A percentile compares a stretch with the other conserved stretches of the same genome.
Evolutionary conservation across 2,888 invertebrate species (phyloP).

Genomic region (Unio pictorum): DNA sequence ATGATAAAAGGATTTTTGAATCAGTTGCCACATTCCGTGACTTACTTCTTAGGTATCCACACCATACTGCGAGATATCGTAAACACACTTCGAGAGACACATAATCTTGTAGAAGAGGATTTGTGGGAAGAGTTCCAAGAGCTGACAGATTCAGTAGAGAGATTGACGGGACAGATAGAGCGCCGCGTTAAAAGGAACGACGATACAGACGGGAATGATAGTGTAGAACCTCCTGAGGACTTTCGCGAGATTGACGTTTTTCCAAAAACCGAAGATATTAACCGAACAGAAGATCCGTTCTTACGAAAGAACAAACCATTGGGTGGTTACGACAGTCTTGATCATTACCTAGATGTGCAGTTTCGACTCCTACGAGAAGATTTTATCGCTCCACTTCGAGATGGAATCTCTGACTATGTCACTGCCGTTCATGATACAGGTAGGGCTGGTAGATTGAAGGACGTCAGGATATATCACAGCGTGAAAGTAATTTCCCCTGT

Average conservation of each 20-base stretch:
- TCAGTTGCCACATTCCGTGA: slow-evolving; percentile 22
- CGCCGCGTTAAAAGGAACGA: too few species aligned
- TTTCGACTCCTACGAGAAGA: slow-evolving; percentile 86
- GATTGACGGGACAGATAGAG: neutral
- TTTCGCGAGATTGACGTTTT: slow-evolving; percentile 68
- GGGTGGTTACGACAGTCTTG: slow-evolving; percentile 78
- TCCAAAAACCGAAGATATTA: slow-evolving; percentile 47
- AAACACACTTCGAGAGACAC: slow-evolving; percentile 17
- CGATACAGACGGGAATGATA: neutral
- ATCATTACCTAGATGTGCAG: slow-evolving; percentile 84
- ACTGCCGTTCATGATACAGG: slow-evolving; percentile 17
- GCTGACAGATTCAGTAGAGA: slow-evolving; percentile 27
- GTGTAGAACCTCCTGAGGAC: slow-evolving; percentile 69
- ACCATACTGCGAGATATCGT: slow-evolving; percentile 19
- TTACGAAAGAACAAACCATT: slow-evolving; percentile 77
- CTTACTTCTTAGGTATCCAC: slow-evolving; percentile 23
- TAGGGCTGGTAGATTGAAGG: slow-evolving; percentile 17
- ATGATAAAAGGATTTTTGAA: slow-evolving; percentile 17
- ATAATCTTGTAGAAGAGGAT: slow-evolving; percentile 23
- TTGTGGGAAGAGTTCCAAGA: slow-evolving; percentile 20
- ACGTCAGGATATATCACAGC: slow-evolving; percentile 35
- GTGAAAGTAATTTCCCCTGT: slow-evolving; percentile 22
- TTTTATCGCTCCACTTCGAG: slow-evolving; percentile 82
- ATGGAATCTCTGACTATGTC: slow-evolving; percentile 78
- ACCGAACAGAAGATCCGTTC: slow-evolving; percentile 63